Base-by-base conservation (phyloP, 2,113 vertebrate genomes). In the Plecturocebus donacophilus region DNA sequence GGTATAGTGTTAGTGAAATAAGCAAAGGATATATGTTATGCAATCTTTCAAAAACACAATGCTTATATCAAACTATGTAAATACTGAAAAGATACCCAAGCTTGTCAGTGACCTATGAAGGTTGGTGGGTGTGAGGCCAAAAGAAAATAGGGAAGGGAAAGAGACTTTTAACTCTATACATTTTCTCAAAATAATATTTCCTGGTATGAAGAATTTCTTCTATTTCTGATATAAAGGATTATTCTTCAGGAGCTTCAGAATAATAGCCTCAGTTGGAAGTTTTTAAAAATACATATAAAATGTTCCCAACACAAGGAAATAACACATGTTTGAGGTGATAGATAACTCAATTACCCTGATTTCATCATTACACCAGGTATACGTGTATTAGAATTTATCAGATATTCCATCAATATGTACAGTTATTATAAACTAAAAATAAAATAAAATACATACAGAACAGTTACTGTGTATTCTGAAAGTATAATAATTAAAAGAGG, bases 121-220 rank as follows among this genome's bases (percentile, higher is more conserved):
- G 27, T 40, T 25, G 38, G 40, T 88, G 32, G 19, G 1, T 5
- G 20, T 75, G 0, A 19, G 35, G 40, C 8, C 52, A 76, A 82
- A 81, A 58, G 12, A 75, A 56, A 35, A 38, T 45, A 56, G 38
- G 25, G 5, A 54, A 86, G 6, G 16, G 3, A 82, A 20, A 56
- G 13, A 76, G 9, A 38, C 30, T 49, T 89, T 19, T 81, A 64
- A 82, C 13, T 96, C 42, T 19, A 35, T 12, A 49, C 3, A 68
- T 56, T 93, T 94, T 92, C 71, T 82, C 38, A 73, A 90, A 82
- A 73, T 83, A 49, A 61, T 92, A 32, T 87, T 84, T 95, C 20
- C 30, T 85, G 76, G 56, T 52, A n/a, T 49, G 27, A 95, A 83
- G 17, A 84, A 61, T 21, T 70, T 89, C n/a, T 56, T 95, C 35